phyloP scores from a whole-genome alignment of 2,888 invertebrate genomes.

The Chromoteleia sp. region DNA sequence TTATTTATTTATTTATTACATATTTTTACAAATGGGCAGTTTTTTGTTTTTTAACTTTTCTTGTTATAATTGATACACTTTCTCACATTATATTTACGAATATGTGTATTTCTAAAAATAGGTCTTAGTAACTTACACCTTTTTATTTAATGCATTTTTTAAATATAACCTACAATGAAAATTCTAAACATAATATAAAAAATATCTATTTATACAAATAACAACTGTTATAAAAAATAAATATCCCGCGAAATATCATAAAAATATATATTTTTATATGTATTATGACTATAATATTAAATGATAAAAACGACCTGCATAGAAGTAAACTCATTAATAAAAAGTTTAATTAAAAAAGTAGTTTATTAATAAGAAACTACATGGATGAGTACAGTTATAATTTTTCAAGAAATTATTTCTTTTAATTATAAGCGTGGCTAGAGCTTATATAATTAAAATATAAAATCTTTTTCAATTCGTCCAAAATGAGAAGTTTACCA shows the following conservation, averaged over 20 bases:
- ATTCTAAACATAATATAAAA: background rate
- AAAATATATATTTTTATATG: background rate
- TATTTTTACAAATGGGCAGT: too few species aligned
- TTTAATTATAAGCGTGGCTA: background rate
- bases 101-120: too few species aligned
- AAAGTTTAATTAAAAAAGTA: background rate
- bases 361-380: conserved; percentile 1
- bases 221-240: too few species aligned
- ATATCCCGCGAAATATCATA: too few species aligned
- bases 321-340: background rate
- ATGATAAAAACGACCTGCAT: background rate
- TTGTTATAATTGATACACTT: too few species aligned
- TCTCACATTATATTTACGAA: too few species aligned
- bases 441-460: background rate
- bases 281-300: background rate
- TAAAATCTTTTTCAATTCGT: background rate
- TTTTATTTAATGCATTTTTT: too few species aligned
- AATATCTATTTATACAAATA: background rate
- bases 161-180: too few species aligned
- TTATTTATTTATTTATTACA: too few species aligned
- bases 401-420: background rate
- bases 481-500: background rate
- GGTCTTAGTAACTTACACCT: too few species aligned
- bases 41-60: too few species aligned
- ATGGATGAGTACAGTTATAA: background rate